Evolutionary conservation across 1,140 invertebrate species (phyloP), one percentile per base, ranked within the genome.

Genomic region (Oedothorax gibbosus): DNA sequence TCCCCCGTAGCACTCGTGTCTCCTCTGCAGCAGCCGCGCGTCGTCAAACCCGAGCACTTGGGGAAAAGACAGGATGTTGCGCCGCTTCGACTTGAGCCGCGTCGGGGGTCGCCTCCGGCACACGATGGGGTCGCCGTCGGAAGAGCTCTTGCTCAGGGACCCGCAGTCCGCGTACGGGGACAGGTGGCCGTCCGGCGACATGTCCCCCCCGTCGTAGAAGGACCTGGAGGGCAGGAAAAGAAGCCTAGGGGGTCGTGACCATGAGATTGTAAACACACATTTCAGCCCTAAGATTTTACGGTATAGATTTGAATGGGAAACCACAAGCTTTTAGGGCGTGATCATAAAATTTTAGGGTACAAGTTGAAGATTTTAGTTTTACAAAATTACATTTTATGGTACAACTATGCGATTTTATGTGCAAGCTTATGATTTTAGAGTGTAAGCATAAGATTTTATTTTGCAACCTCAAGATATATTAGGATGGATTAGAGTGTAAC

Each of bases 1-100:
- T 89, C 95, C 95, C 35, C 92, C 92, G 68, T 92, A 92, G 88
- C 94, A 95, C 88, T 96, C 94, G 86, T 94, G 93, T n/a, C 94
- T 92, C 21, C 94, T 92, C 92, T 94, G 92, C 88, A 79, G 88
- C 87, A 88, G 15, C 4, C 66, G 75, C 8, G 57, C 56, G 88
- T 93, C 93, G 86, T 94, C 92, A 35, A 93, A 91, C 87, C 92
- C 93, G 54, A 94, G 90, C 89, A 93, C 93, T 88, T 93, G 92
- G 78, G 92, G 92, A 90, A 89, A 90, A 66, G 88, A 89, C 9
- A 91, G 88, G 73, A 91, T 90, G 81, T 91, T 91, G n/a, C 90
- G 75, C 57, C 91, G 85, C 51, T 90, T 88, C 7, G 90, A 90
- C 86, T 91, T 91, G 49, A 90, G 54, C 51, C 87, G 85, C 3